Conservation (phyloP, 2,888 invertebrate species). For the Myathropa florea region DNA sequence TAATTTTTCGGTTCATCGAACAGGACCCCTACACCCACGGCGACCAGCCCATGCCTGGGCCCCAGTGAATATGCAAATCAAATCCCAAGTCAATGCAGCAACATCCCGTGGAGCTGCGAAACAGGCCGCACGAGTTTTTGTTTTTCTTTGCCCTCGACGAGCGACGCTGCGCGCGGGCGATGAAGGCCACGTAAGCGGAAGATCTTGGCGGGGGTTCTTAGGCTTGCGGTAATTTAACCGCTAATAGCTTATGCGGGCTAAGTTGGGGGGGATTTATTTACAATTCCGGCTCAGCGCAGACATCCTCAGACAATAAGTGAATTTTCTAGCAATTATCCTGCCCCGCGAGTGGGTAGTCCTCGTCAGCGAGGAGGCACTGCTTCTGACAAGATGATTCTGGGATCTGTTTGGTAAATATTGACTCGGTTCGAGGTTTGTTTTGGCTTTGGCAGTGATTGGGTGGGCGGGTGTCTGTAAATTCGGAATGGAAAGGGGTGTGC, state of each 20-base stretch:
- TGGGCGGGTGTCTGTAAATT: background rate
- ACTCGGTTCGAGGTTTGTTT: constrained; percentile 36
- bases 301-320: constrained; percentile 54
- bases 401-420: constrained; percentile 52
- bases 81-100: constrained; percentile 38
- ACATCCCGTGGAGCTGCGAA: background rate
- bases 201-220: background rate
- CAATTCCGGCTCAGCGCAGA: constrained; percentile 41
- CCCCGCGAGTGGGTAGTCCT: background rate
- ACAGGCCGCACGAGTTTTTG: constrained; percentile 33
- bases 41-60: background rate
- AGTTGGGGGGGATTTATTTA: constrained; percentile 57
- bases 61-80: constrained; percentile 51
- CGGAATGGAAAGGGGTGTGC: background rate
- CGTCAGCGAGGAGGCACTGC: constrained; percentile 22
- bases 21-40: constrained; percentile 10
- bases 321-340: constrained; percentile 60
- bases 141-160: constrained; percentile 43
- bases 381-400: constrained; percentile 53
- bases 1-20: constrained; percentile 65
- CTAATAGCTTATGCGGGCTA: too few species aligned
- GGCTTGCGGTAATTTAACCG: constrained; percentile 54
- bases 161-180: too few species aligned
- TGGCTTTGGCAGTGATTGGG: background rate
- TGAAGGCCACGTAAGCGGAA: background rate